Conservation (phyloP, 2,113 vertebrate genomes). For the Ondatra zibethicus region DNA sequence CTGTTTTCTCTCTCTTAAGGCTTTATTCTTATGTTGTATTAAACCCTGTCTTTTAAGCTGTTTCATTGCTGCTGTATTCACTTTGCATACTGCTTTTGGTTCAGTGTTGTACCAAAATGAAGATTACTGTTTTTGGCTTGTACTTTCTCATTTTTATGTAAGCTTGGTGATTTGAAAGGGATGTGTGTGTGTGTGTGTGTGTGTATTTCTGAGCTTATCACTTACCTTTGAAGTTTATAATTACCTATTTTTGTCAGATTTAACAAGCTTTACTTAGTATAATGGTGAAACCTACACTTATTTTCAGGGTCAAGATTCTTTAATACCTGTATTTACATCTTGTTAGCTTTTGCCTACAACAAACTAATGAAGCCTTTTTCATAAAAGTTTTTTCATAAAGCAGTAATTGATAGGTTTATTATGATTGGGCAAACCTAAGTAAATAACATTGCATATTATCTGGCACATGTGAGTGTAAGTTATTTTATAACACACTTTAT, state of each 20-base stretch:
- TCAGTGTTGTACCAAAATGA: neutral
- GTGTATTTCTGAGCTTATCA: constrained; percentile 3
- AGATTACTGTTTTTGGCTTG: neutral
- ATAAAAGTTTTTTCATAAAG: constrained; percentile 40
- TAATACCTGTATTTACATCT: constrained; percentile 44
- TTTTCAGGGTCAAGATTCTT: constrained; percentile 21
- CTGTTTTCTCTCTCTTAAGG: neutral
- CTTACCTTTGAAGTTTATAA: constrained; percentile 26
- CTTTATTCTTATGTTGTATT: neutral
- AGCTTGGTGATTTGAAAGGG: constrained; percentile 21
- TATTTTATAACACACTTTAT: too few species aligned
- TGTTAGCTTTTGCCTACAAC: constrained; percentile 41
- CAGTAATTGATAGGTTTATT: constrained; percentile 5
- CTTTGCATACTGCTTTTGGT: neutral
- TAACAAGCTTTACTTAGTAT: neutral
- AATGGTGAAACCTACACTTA: neutral
- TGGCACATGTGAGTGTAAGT: neutral
- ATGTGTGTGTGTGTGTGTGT: too few species aligned
- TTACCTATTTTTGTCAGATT: neutral
- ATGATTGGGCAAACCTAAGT: constrained; percentile 1
- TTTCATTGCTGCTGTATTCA: neutral
- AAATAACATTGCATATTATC: constrained; percentile 2
- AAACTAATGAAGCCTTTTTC: constrained; percentile 36
- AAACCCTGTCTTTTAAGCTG: constrained; percentile 16
- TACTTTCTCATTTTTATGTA: neutral